phyloP scores from a whole-genome alignment of 37 sponge, comb jelly and placozoan species.

The Petrosia ficiformis region DNA sequence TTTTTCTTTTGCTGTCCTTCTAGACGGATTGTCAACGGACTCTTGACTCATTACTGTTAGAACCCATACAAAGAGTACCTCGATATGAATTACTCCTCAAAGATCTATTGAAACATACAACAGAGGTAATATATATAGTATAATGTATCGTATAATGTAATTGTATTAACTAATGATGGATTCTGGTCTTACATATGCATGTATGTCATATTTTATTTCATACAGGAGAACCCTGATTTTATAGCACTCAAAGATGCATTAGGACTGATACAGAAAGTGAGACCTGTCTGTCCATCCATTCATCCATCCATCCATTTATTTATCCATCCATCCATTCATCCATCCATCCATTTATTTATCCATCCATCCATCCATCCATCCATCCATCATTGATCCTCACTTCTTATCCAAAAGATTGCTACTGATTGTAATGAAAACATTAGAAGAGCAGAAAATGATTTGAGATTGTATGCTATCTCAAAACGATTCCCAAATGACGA shows the following conservation, averaged over 20 bases:
- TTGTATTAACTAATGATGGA: background rate
- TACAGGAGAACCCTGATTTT: conserved; percentile 63
- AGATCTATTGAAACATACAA: conserved; percentile 71
- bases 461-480: conserved; percentile 58
- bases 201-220: background rate
- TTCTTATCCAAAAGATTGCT: conserved; percentile 54
- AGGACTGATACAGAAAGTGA: conserved; percentile 65
- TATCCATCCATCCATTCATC: too few relatives aligned
- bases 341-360: too few relatives aligned
- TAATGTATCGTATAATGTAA: too few relatives aligned
- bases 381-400: background rate
- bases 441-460: conserved; percentile 66
- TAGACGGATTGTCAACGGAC: conserved; percentile 53
- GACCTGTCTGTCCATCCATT: too few relatives aligned
- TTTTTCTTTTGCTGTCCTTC: background rate
- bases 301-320: too few relatives aligned
- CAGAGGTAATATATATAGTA: conserved; percentile 47
- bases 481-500: conserved; percentile 73
- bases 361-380: too few relatives aligned
- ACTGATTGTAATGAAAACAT: conserved; percentile 73
- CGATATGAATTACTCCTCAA: conserved; percentile 77
- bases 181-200: too few relatives aligned
- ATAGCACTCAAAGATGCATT: conserved; percentile 52
- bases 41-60: conserved; percentile 67
- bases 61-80: conserved; percentile 78